phyloP scores from a whole-genome alignment of 92 coral and sea anemone genomes.

The Umimayanthus chanpuru region DNA sequence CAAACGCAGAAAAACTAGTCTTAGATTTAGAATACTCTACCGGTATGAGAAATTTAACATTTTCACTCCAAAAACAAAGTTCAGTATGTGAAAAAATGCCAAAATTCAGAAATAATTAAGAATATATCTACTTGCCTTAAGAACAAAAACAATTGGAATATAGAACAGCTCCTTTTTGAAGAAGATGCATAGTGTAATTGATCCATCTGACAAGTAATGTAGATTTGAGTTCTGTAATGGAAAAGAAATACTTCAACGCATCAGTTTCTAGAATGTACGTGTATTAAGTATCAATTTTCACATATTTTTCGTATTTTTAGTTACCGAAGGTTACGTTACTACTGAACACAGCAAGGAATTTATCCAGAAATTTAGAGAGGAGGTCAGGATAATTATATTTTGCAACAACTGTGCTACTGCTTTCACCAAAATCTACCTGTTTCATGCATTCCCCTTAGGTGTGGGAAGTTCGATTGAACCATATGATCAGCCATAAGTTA shows the following conservation, averaged over 20 bases:
- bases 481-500: too few relatives aligned
- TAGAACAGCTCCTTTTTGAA: constrained; percentile 81
- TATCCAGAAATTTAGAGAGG: too few relatives aligned
- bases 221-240: constrained; percentile 77
- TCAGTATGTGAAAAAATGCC: neutral
- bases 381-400: neutral
- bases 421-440: too few relatives aligned
- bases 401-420: too few relatives aligned
- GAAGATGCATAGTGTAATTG: constrained; percentile 61
- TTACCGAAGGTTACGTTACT: too few relatives aligned
- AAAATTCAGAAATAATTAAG: neutral
- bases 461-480: too few relatives aligned
- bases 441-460: too few relatives aligned
- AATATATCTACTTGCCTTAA: constrained; percentile 65
- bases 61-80: neutral
- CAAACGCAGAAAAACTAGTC: too few relatives aligned
- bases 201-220: constrained; percentile 91
- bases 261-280: too few relatives aligned
- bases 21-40: neutral
- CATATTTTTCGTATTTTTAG: too few relatives aligned
- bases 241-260: neutral
- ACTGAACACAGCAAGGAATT: too few relatives aligned
- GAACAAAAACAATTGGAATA: constrained; percentile 87
- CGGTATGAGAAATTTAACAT: neutral
- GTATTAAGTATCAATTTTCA: neutral